Conservation (phyloP, 1,140 invertebrate genomes). For the Drosophila kurseongensis region DNA sequence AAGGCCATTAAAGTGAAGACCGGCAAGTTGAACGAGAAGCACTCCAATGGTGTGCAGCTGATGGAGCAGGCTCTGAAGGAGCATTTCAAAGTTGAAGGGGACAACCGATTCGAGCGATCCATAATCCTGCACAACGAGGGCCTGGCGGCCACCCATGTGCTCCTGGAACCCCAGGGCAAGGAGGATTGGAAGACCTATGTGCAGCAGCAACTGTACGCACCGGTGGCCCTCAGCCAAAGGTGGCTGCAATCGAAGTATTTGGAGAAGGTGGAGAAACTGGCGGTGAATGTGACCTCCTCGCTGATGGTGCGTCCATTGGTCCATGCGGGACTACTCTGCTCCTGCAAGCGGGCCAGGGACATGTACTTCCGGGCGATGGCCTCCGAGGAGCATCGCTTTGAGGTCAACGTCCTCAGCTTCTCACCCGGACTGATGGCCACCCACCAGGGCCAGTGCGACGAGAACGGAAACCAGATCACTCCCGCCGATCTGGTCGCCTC, state of each 20-base stretch:
- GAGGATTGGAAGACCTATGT: conserved; percentile 89
- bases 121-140: conserved; percentile 96
- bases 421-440: conserved; percentile 97
- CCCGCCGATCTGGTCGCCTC: conserved; percentile 41
- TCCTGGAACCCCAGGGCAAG: conserved; percentile 86
- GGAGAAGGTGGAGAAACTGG: conserved; percentile 84
- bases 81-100: background rate
- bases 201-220: conserved; percentile 92
- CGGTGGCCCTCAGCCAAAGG: conserved; percentile 90
- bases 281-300: conserved; percentile 96
- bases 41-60: conserved; percentile 37
- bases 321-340: conserved; percentile 91
- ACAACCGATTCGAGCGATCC: conserved; percentile 87
- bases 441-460: conserved; percentile 85
- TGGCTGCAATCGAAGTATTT: conserved; percentile 86
- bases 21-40: conserved; percentile 19
- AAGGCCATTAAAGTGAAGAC: conserved; percentile 33
- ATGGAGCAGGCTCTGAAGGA: conserved; percentile 43
- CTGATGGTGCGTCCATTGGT: conserved; percentile 91
- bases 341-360: conserved; percentile 94
- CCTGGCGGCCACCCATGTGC: conserved; percentile 89
- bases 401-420: conserved; percentile 93
- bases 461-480: conserved; percentile 66
- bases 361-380: conserved; percentile 95
- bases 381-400: conserved; percentile 86